Conservation (phyloP, 2,113 vertebrate genomes). For the Chaetorhynchus papuensis region DNA sequence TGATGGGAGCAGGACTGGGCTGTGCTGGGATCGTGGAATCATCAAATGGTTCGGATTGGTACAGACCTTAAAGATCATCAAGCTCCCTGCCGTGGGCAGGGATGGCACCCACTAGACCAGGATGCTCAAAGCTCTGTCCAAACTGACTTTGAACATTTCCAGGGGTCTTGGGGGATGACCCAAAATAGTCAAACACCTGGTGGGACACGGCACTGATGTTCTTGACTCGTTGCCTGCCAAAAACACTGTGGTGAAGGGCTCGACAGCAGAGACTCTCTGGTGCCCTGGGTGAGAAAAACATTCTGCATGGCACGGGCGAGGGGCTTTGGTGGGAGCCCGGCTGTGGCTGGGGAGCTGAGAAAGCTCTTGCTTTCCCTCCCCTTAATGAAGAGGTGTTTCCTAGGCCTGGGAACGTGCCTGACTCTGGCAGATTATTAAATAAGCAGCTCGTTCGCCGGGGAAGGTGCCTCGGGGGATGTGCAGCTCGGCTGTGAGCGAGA, state of each 20-base stretch:
- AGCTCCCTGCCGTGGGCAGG: not conserved
- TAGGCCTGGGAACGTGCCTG: not conserved
- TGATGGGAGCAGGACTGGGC: accelerated
- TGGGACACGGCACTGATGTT: accelerated
- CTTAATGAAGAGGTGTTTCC: not conserved
- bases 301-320: accelerated
- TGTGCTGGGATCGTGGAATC: not conserved
- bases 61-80: accelerated
- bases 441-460: accelerated
- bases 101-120: not conserved
- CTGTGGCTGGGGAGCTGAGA: not conserved
- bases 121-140: not conserved
- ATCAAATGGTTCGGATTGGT: too few species aligned
- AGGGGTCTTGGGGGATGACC: not conserved
- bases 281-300: accelerated
- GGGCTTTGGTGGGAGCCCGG: not conserved
- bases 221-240: not conserved
- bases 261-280: accelerated
- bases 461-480: not conserved
- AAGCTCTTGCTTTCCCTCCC: not conserved
- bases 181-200: accelerated
- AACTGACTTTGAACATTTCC: accelerated
- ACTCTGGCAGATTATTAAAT: not conserved
- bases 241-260: accelerated
- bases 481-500: not conserved